A percentile compares a stretch with the other conserved stretches of the same genome.
phyloP scores from a whole-genome alignment of 2,888 invertebrate species.

The Spilarctia lutea region DNA sequence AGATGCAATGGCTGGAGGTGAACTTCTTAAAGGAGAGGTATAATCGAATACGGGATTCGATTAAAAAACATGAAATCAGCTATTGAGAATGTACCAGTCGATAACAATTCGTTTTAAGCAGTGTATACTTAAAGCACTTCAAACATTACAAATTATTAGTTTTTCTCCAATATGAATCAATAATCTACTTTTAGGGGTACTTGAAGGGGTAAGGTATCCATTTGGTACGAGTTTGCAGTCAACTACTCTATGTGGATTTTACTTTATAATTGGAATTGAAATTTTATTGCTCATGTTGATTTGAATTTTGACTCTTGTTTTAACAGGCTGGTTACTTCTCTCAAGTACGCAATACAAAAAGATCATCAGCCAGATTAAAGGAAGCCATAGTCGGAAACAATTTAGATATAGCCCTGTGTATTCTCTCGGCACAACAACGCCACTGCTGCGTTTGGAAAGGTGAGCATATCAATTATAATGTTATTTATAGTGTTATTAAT shows the following conservation, averaged over 20 bases:
- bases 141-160: neutral
- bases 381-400: slow-evolving; percentile 98
- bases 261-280: too few species aligned
- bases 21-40: slow-evolving; percentile 97
- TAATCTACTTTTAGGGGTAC: neutral
- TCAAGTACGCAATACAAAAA: slow-evolving; percentile 98
- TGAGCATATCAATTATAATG: slow-evolving; percentile 73
- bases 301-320: slow-evolving; percentile 26
- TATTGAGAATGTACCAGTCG: neutral
- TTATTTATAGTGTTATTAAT: neutral
- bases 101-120: neutral
- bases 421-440: slow-evolving; percentile 98
- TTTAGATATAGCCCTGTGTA: slow-evolving; percentile 96
- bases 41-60: too few species aligned
- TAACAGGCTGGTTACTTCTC: slow-evolving; percentile 98
- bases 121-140: neutral
- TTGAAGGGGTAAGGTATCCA: neutral
- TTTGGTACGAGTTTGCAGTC: neutral
- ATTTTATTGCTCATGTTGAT: slow-evolving; percentile 15
- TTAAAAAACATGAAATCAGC: neutral
- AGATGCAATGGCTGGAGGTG: slow-evolving; percentile 99
- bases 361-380: slow-evolving; percentile 97
- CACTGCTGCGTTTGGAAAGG: slow-evolving; percentile 94
- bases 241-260: too few species aligned
- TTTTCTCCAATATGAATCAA: neutral